A percentile compares a stretch with the other conserved stretches of the same genome.
phyloP scores from a whole-genome alignment of 2,113 vertebrate species.

The Paralichthys olivaceus region DNA sequence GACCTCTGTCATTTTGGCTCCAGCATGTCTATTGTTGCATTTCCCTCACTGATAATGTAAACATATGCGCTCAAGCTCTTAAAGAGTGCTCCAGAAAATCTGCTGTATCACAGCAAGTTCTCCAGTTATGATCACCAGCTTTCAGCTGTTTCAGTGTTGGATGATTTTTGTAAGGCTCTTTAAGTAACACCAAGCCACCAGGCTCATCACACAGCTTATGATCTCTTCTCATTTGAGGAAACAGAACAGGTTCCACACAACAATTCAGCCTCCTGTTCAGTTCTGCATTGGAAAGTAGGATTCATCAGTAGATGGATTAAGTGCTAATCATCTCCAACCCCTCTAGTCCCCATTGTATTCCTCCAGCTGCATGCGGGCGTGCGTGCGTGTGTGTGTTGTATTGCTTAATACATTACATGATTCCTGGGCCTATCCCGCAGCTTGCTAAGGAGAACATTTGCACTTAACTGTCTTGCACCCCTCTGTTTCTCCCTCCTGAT shows the following conservation, averaged over 20 bases:
- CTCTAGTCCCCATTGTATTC: not conserved
- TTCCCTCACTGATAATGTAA: not conserved
- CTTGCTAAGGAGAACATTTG: not conserved
- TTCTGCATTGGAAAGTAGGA: not conserved
- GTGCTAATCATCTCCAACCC: not conserved
- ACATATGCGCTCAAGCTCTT: not conserved
- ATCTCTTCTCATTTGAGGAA: not conserved
- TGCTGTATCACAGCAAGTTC: not conserved
- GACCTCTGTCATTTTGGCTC: not conserved
- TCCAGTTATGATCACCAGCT: not conserved
- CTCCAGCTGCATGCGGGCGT: too few species aligned
- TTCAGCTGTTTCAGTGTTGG: too few species aligned
- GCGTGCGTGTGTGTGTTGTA: too few species aligned
- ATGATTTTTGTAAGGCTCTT: too few species aligned
- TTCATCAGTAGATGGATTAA: conserved; percentile 3
- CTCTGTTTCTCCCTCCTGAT: not conserved
- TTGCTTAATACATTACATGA: not conserved
- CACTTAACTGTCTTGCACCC: not conserved
- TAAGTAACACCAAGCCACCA: not conserved
- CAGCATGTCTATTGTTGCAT: not conserved
- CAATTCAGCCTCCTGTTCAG: not conserved
- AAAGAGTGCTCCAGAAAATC: not conserved
- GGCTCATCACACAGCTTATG: not conserved
- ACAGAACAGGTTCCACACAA: not conserved
- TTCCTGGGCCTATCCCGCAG: not conserved